Conservation (phyloP, 2,113 vertebrate species). For the Ardeotis arabs region DNA sequence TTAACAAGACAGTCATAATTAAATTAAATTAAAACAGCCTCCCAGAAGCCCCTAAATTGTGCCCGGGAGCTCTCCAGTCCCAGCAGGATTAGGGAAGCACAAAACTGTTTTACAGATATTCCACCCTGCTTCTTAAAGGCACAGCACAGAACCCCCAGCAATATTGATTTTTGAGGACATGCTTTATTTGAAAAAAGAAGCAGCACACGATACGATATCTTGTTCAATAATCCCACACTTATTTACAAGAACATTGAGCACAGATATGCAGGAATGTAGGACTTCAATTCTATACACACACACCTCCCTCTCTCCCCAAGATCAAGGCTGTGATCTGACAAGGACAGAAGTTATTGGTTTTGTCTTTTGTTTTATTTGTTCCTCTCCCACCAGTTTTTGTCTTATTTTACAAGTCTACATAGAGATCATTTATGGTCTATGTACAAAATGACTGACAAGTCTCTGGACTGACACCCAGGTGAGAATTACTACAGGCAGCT, state of each 20-base stretch:
- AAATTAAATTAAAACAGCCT: slow-evolving; percentile 8
- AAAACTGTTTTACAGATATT: background rate
- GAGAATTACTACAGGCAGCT: background rate
- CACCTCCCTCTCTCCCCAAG: rapidly evolving
- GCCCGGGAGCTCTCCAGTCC: background rate
- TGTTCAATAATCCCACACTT: background rate
- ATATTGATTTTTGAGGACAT: background rate
- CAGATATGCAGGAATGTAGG: background rate
- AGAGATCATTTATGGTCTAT: background rate
- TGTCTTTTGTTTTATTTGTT: background rate
- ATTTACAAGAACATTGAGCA: background rate
- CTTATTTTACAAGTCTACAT: background rate
- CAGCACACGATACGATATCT: rapidly evolving
- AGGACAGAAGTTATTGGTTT: background rate
- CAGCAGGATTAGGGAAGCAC: background rate
- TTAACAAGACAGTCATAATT: background rate
- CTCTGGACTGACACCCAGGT: background rate
- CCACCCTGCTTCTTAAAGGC: background rate
- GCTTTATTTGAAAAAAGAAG: background rate
- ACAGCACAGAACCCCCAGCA: background rate
- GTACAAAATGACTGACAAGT: background rate
- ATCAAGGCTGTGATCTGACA: background rate
- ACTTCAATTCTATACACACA: background rate
- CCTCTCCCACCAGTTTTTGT: background rate
- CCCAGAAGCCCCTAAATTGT: background rate